Conservation (phyloP, 1,140 invertebrate genomes). For the Drosophila lacteicornis region DNA sequence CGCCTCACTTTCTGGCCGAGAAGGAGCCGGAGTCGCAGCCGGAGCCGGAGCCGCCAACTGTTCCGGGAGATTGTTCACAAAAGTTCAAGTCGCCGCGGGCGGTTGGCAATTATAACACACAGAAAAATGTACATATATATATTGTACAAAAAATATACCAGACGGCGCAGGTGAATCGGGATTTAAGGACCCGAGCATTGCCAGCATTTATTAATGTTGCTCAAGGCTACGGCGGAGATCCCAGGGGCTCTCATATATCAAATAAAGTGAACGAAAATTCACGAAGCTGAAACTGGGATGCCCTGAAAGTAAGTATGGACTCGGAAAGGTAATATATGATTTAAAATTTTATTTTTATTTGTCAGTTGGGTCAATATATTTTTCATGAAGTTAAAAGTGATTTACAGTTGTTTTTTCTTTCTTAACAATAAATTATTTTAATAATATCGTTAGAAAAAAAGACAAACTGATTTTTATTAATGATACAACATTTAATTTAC, state of each 20-base stretch:
- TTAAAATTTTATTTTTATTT: neutral
- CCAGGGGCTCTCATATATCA: conserved; percentile 41
- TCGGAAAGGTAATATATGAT: neutral
- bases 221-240: conserved; percentile 22
- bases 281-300: neutral
- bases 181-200: conserved; percentile 41
- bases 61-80: conserved; percentile 41
- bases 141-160: conserved; percentile 16
- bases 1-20: conserved; percentile 58
- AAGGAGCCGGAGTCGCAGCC: neutral
- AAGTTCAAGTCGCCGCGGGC: conserved; percentile 66
- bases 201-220: conserved; percentile 48
- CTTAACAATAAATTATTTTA: too few species aligned
- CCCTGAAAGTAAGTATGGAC: conserved; percentile 1
- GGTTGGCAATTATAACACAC: conserved; percentile 71
- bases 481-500: too few species aligned
- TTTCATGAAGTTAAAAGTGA: neutral
- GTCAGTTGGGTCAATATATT: neutral
- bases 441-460: too few species aligned
- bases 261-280: conserved; percentile 16
- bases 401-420: too few species aligned
- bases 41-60: conserved; percentile 23
- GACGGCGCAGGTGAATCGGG: conserved; percentile 44
- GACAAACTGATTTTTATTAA: too few species aligned
- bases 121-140: conserved; percentile 26